Percentiles rank a stretch among this genome's conserved stretches.
Conservation (phyloP, 2,888 invertebrate species). For the Chirona hameri region DNA sequence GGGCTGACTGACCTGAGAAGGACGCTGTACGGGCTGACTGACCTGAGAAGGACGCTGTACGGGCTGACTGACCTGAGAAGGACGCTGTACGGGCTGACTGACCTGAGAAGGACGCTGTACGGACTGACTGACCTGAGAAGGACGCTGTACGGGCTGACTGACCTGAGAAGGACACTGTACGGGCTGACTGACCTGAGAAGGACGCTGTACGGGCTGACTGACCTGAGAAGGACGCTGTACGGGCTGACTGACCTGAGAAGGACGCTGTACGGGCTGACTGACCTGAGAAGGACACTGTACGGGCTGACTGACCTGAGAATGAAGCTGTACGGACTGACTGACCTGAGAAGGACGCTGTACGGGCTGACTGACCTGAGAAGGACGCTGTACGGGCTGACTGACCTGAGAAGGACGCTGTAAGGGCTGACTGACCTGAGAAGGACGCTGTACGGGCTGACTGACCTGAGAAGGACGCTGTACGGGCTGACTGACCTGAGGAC, state of each 20-base stretch:
- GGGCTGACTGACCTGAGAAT: not conserved
- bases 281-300: not conserved
- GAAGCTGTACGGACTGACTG: too few relatives aligned
- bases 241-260: not conserved
- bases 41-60: slow-evolving; percentile 9
- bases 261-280: too few relatives aligned
- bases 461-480: slow-evolving; percentile 9
- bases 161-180: not conserved
- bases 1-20: not conserved
- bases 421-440: not conserved
- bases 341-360: too few relatives aligned
- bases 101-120: not conserved
- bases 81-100: not conserved
- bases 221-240: not conserved
- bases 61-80: not conserved
- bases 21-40: not conserved
- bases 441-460: not conserved
- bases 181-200: not conserved
- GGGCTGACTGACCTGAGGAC: not conserved
- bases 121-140: too few relatives aligned
- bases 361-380: too few relatives aligned
- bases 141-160: not conserved
- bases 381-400: not conserved
- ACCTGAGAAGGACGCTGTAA: not conserved
- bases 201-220: not conserved